Base-by-base conservation (phyloP, 2,797 vertebrate species). In the Austrolebias charrua region DNA sequence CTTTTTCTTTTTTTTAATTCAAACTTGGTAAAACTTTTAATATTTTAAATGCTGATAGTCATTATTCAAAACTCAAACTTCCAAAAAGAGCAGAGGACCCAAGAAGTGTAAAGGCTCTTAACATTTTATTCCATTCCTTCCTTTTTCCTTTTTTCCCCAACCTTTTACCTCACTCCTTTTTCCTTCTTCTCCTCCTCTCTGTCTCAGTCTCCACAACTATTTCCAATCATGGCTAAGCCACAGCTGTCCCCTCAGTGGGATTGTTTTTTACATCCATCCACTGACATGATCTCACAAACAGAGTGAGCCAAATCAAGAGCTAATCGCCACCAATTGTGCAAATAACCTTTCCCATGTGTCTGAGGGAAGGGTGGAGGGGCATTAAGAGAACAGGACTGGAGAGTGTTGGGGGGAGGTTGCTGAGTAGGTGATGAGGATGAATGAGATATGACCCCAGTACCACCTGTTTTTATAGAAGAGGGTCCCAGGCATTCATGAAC, bases 281-380 rank as follows among this genome's bases (percentile, higher is more conserved):
- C 71, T 55, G 33, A 71, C 57, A 70, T 76, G 80, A 87, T 91
- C 90, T 85, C 80, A 88, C 43, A 44, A 59, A 83, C 54, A 61
- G 66, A 73, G 68, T 24, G 63, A 80, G 83, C 81, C 82, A 85
- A 90, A 90, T 89, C 83, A 86, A 89, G 78, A 84, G 85, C 83
- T 89, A 87, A 89, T 89, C 86, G 82, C 86, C 79, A 57, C 76
- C 87, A 82, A 90, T 90, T 88, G 87, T 86, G 84, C 82, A 83
- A 87, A 89, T 88, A 90, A 87, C 79, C 86, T 87, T 80, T 88
- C 75, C 81, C 67, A 60, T 83, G 80, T 87, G 80, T 84, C 74
- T 53, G 62, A 59, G 75, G 64, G 71, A 75, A 55, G 7, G 45
- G 60, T 44, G 33, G 51, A 67, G 61, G 63, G 70, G 66, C 59